These are phyloP conservation scores for Rhodeus uyekii DNA, from an alignment of 2,797 vertebrate species.

Conservation along the genomic window DNA sequence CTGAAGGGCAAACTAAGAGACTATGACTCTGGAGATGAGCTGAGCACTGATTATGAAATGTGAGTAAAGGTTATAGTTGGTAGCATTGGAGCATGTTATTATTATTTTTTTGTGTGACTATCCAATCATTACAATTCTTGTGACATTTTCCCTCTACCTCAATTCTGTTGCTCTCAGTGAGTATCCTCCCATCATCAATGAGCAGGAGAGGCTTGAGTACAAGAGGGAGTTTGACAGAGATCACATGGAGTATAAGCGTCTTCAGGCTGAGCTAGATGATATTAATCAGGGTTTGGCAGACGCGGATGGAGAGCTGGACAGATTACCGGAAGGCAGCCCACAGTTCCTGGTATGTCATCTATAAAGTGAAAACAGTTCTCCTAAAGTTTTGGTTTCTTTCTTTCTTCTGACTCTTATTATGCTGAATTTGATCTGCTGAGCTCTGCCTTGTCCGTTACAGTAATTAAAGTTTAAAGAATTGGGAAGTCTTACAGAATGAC, in stretches of 20 bases:
- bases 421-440: not conserved
- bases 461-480: not conserved
- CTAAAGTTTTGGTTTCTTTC: not conserved
- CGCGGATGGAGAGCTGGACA: constrained; percentile 75
- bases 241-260: constrained; percentile 79
- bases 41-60: constrained; percentile 82
- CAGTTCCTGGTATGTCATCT: constrained; percentile 77
- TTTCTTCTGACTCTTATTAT: not conserved
- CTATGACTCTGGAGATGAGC: constrained; percentile 85
- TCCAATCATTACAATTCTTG: not conserved
- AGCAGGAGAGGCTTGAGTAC: constrained; percentile 77
- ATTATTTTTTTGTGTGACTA: not conserved
- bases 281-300: constrained; percentile 75
- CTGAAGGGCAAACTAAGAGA: constrained; percentile 69
- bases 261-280: constrained; percentile 81
- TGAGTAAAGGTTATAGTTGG: constrained; percentile 59
- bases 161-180: constrained; percentile 64
- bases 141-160: not conserved
- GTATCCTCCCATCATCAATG: constrained; percentile 75
- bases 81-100: not conserved
- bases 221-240: constrained; percentile 82
- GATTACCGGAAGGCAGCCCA: constrained; percentile 74
- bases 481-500: not conserved
- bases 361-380: not conserved
- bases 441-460: not conserved